Evolutionary conservation across 2,888 invertebrate species (phyloP).

Genomic region (Hoplodrina ambigua): DNA sequence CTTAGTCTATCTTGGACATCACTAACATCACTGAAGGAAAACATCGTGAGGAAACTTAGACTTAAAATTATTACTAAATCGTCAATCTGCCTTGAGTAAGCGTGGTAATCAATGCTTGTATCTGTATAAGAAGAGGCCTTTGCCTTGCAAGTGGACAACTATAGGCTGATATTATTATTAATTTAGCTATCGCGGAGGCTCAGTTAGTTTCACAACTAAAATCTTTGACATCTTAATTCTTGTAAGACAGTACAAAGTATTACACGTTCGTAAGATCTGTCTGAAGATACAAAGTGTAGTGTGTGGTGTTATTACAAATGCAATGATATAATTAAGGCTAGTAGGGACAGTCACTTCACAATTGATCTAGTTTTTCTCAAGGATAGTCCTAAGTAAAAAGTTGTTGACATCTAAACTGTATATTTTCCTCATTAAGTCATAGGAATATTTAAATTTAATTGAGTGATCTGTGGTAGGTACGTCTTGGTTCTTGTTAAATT

Average conservation of each 20-base stretch:
- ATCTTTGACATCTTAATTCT: not conserved
- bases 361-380: constrained; percentile 74
- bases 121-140: too few relatives aligned
- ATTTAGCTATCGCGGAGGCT: not conserved
- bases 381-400: constrained; percentile 63
- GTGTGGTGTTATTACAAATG: constrained; percentile 33
- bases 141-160: too few relatives aligned
- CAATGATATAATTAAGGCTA: constrained; percentile 55
- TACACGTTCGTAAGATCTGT: not conserved
- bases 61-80: too few relatives aligned
- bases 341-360: constrained; percentile 64
- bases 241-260: not conserved
- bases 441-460: constrained; percentile 44
- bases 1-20: too few relatives aligned
- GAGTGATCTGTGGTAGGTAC: not conserved
- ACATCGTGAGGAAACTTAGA: too few relatives aligned
- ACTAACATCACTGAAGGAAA: too few relatives aligned
- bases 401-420: constrained; percentile 59
- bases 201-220: not conserved
- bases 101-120: too few relatives aligned
- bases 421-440: constrained; percentile 48
- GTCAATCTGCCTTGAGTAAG: too few relatives aligned
- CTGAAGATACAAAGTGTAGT: constrained; percentile 34
- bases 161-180: too few relatives aligned
- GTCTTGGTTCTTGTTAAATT: not conserved